Evolutionary conservation across 2,888 invertebrate species (phyloP), one percentile per base, ranked within the genome.

Genomic region (Cacoxenus indagator): DNA sequence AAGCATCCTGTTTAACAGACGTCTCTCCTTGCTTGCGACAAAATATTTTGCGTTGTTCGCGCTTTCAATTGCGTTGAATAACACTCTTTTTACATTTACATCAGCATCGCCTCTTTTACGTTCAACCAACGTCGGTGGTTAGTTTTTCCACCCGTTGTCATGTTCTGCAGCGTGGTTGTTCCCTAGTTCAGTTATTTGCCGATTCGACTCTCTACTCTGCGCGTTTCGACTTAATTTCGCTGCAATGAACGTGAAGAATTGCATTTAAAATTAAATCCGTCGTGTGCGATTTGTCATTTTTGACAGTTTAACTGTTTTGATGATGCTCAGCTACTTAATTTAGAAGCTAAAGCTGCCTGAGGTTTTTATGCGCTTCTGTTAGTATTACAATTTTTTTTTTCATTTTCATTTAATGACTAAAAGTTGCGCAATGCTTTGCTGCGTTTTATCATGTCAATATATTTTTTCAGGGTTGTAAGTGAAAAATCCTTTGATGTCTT

Each of bases 201-300:
- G 19, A 24, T 66, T 24, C 17, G 71, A 73, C 72, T 74, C 78
- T 76, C 72, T 51, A 67, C 67, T 70, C 67, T 66, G 76, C 70
- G 68, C 77, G 70, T 64, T 74, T 65, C 70, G 68, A 74, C 74
- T 81, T 77, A 73, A 77, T 83, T 81, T 69, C 73, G 77, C 74
- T 77, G 83, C 80, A 76, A 71, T 72, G 76, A 70, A 71, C 75
- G 62, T 37, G 67, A 67, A 48, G 70, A 76, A 69, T 70, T 81
- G 79, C 82, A 83, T 81, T 83, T 74, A 71, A 83, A 82, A 82
- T 81, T 73, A 83, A 81, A 83, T 81, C 81, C 82, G 75, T 69
- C 66, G 73, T 74, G 83, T 73, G 72, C 81, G 70, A 83, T 81
- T 81, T 81, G 82, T 81, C 81, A 81, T 75, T 80, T 77, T 46